These are phyloP conservation scores for Drosophila parabipectinata DNA, from an alignment of 1,140 invertebrate genomes.

Conservation along the genomic window DNA sequence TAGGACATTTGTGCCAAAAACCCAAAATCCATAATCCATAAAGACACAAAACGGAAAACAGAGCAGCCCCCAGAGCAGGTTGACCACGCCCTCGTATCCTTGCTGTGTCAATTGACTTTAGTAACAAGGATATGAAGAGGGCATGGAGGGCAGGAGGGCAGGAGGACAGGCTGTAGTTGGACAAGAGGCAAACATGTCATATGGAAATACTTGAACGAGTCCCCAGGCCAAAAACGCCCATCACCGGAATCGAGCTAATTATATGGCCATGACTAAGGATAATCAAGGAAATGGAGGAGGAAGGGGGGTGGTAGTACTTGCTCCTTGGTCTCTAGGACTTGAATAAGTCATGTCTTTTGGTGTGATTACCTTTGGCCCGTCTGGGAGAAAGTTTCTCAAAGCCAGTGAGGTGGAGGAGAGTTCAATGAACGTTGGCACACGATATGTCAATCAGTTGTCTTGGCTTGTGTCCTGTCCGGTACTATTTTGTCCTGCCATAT, in stretches of 20 bases:
- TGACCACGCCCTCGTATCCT: neutral
- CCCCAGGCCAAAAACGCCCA: conserved; percentile 1
- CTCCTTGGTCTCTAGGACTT: neutral
- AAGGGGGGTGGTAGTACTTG: too few species aligned
- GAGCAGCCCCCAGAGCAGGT: too few species aligned
- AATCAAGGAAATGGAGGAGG: neutral
- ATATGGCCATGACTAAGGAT: neutral
- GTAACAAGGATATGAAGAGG: neutral
- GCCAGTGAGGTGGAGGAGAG: neutral
- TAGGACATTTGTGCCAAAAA: neutral
- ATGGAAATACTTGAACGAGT: conserved; percentile 1
- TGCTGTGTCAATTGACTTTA: neutral
- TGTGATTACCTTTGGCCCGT: neutral
- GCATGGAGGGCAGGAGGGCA: too few species aligned
- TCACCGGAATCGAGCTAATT: neutral
- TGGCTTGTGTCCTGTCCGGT: neutral
- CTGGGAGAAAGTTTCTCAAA: neutral
- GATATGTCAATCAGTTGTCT: neutral
- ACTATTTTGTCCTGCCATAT: neutral
- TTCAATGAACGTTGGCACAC: conserved; percentile 1
- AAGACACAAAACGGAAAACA: neutral
- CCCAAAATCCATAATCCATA: conserved; percentile 1
- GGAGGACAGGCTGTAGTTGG: neutral
- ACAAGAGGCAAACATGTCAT: neutral
- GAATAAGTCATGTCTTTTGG: conserved; percentile 1